phyloP scores from a whole-genome alignment of 2,797 vertebrate genomes.

The Macropus fuliginosus region DNA sequence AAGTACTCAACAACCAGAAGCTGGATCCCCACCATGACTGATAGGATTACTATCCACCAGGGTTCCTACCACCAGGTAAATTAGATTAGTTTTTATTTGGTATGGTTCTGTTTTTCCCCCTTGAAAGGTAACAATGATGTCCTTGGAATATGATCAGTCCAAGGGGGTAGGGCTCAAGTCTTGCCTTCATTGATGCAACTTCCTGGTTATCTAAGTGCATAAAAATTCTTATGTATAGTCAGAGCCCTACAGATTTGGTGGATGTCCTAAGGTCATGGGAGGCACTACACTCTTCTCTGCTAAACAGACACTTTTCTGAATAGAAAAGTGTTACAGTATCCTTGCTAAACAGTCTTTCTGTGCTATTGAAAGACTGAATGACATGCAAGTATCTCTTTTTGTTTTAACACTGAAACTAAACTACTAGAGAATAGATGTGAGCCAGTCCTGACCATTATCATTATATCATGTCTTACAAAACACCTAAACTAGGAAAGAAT shows the following conservation, averaged over 20 bases:
- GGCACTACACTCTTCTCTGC: neutral
- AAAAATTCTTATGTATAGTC: neutral
- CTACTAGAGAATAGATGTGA: neutral
- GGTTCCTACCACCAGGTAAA: neutral
- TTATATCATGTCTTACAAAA: neutral
- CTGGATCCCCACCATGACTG: neutral
- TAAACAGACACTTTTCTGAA: neutral
- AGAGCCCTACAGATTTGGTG: neutral
- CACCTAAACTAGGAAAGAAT: neutral
- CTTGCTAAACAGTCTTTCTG: neutral
- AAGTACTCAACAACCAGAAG: neutral
- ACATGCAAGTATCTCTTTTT: neutral
- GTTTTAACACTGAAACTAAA: neutral
- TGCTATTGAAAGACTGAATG: neutral
- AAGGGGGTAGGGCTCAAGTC: neutral
- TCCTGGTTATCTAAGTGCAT: neutral
- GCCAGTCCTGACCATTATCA: neutral
- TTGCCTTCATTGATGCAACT: neutral
- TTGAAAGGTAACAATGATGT: neutral
- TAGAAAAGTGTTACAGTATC: neutral
- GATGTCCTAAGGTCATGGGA: neutral
- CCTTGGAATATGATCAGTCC: neutral
- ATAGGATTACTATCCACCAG: neutral
- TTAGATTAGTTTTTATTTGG: neutral
- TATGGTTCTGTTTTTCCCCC: neutral